Evolutionary conservation across 2,888 invertebrate species (phyloP).

Genomic region (Polietes domitor): DNA sequence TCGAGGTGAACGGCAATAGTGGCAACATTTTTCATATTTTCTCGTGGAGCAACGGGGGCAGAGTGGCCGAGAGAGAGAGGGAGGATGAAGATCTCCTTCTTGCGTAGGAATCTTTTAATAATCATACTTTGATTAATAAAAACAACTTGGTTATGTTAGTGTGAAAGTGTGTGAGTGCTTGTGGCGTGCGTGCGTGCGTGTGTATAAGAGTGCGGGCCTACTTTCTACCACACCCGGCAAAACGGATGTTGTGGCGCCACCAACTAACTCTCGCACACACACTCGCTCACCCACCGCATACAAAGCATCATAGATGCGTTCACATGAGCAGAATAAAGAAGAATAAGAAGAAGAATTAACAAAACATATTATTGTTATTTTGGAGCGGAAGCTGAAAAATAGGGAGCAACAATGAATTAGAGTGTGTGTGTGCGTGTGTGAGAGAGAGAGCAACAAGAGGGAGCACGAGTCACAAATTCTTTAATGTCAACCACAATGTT

Average conservation of each 20-base stretch:
- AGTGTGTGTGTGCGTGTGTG: neutral
- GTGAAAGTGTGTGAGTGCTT: neutral
- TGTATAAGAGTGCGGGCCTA: conserved; percentile 33
- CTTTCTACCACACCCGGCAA: conserved; percentile 62
- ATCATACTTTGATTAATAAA: conserved; percentile 33
- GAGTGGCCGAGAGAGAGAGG: neutral
- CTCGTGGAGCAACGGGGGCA: no score
- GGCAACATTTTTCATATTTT: neutral
- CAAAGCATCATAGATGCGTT: neutral
- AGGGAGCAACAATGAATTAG: neutral
- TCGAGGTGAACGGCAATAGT: neutral
- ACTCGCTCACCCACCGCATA: neutral
- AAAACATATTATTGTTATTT: conserved; percentile 31
- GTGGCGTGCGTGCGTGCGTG: neutral
- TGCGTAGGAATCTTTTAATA: conserved; percentile 9
- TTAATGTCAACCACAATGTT: no score
- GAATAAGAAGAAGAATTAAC: conserved; percentile 33
- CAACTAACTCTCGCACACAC: conserved; percentile 42
- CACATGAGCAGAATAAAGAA: conserved; percentile 19
- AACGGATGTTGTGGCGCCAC: conserved; percentile 66
- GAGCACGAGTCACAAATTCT: neutral
- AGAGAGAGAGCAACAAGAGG: neutral
- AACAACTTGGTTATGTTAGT: conserved; percentile 3
- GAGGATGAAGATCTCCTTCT: neutral
- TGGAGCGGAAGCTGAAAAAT: neutral